Conservation (phyloP, 2,888 invertebrate genomes). For the Ctena decussata region DNA sequence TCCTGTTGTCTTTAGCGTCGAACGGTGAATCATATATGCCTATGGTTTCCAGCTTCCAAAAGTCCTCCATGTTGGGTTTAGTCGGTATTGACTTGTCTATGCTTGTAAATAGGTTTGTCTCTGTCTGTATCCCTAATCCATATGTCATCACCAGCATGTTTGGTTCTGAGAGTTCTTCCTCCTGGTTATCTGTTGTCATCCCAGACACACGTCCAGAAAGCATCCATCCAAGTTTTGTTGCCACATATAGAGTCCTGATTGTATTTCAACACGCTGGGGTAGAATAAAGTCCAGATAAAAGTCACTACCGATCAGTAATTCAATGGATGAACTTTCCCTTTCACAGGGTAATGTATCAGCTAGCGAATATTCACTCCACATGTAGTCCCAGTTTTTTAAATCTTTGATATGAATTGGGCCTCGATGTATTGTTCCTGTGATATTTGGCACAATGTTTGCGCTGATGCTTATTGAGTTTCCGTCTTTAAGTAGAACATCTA, state of each 20-base stretch:
- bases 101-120: background rate
- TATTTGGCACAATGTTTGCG: conserved; percentile 22
- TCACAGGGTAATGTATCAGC: background rate
- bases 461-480: conserved; percentile 8
- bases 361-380: too few relatives aligned
- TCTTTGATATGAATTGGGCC: background rate
- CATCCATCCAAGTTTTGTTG: conserved; percentile 17
- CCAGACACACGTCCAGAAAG: background rate
- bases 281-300: conserved; percentile 17
- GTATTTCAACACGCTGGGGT: background rate
- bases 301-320: conserved; percentile 8
- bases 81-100: conserved; percentile 2
- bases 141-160: conserved; percentile 6
- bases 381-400: background rate
- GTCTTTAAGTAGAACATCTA: background rate
- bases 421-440: background rate
- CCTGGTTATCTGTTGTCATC: too few relatives aligned
- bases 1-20: background rate
- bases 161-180: background rate
- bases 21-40: conserved; percentile 2
- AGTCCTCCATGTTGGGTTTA: conserved; percentile 38
- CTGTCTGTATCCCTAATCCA: background rate
- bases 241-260: conserved; percentile 6
- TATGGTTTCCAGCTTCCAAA: conserved; percentile 34
- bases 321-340: background rate